Base-by-base conservation (phyloP, 2,888 invertebrate species). In the Autographa gamma region DNA sequence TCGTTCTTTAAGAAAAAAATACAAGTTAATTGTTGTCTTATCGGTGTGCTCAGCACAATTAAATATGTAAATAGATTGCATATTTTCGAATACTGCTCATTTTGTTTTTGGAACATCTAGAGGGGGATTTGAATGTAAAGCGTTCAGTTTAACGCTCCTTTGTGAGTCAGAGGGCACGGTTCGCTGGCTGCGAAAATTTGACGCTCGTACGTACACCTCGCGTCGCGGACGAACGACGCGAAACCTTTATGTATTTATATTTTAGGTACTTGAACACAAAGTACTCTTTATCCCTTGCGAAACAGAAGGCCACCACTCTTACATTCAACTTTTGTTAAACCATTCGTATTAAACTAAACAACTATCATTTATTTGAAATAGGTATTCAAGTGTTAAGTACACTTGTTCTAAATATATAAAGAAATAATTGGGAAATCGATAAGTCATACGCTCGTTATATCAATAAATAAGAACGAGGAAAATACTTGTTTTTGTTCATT, bases 151-250 rank as follows among this genome's bases (percentile, higher is more conserved):
- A 90, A 87, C 88, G 88, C 88, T 89, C 89, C 89, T 90, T 91
- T 91, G 92, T 94, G 93, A 93, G 88, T 93, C 92, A 92, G 89
- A 85, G 84, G 77, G 82, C 88, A 93, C 90, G 95, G 92, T 93
- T 90, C 86, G 94, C 88, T 93, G 93, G 76, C 88, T 92, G 92
- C 91, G 92, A 93, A 94, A 94, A 94, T 93, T 92, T 86, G 89
- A 91, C 87, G 88, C 88, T 90, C 83, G 87, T 75, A 79, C 74
- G 64, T 79, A 84, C 76, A 84, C 86, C 84, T 80, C 85, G 84
- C 77, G 83, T 77, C 83, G 75, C 80, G 82, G 74, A 80, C 84
- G 80, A 82, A 78, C 78, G 80, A 74, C 77, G 84, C 82, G 81
- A 81, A 78, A 81, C 79, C 71, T 75, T 70, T 76, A 76, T 78